Evolutionary conservation across 2,113 vertebrate genomes (phyloP).

Genomic region (Phylloscopus trochilus): DNA sequence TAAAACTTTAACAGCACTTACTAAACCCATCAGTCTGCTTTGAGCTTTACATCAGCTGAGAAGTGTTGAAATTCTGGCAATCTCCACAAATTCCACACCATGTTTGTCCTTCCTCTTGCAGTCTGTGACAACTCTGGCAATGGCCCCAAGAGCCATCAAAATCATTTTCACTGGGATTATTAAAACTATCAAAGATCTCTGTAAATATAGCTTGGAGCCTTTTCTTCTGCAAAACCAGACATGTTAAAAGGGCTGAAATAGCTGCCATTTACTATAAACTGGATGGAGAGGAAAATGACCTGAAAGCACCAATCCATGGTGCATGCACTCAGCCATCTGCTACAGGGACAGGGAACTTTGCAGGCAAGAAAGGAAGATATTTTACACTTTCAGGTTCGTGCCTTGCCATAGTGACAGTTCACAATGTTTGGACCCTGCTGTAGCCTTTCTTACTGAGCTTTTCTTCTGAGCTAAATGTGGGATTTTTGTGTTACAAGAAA

Average conservation of each 20-base stretch:
- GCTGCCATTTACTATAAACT: background rate
- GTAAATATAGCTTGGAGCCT: background rate
- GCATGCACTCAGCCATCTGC: slow-evolving; percentile 19
- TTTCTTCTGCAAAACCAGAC: slow-evolving; percentile 11
- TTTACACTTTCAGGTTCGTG: background rate
- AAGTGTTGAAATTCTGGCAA: background rate
- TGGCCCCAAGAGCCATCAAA: background rate
- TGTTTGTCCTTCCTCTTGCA: background rate
- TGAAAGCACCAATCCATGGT: background rate
- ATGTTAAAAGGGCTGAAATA: background rate
- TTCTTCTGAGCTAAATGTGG: background rate
- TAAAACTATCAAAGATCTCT: background rate
- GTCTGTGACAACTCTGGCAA: background rate
- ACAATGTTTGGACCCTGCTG: background rate
- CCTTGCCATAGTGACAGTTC: background rate
- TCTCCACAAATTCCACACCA: background rate
- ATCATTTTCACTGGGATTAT: background rate
- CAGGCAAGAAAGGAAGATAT: background rate
- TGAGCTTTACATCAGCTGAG: background rate
- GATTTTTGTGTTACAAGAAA: background rate
- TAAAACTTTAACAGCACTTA: background rate
- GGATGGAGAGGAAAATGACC: background rate
- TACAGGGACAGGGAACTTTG: background rate
- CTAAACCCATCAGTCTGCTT: background rate
- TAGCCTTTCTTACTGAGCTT: background rate